Base-by-base conservation (phyloP, 2,888 invertebrate genomes). In the Agriopis aurantiaria region DNA sequence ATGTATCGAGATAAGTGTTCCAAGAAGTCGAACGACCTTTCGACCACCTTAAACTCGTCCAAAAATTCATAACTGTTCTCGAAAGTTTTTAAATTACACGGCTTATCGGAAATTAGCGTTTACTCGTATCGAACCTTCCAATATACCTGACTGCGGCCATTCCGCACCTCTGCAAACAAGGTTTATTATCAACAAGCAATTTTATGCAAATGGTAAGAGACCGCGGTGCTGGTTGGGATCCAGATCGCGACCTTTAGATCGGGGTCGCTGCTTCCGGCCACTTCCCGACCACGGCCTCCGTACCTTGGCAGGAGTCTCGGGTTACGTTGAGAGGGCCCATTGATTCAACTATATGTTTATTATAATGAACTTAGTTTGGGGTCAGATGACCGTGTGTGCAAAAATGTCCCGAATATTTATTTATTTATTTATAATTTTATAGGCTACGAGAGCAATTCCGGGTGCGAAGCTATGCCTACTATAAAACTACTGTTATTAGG, bases 221-320 rank as follows among this genome's bases (percentile, higher is more conserved):
- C 61, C 65, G 62, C 59, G 55, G 72, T 14, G n/a, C 6, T 8
- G n/a, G 57, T 53, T 65, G 61, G 70, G 75, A 75, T 76, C 76
- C 75, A 75, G 75, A 79, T 78, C 79, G 77, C 74, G 87, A 89
- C 88, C 90, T 89, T 89, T 89, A 69, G 75, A 88, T 82, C 75
- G 78, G 79, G 84, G 85, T 76, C 85, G 72, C 61, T 67, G 80
- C 76, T 84, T 85, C 84, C 85, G 83, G 77, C 67, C 78, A 74
- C 73, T 74, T 72, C 76, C 73, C 72, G 48, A 60, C 65, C 69
- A 69, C 69, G 74, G 75, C 80, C 75, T 77, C 74, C 64, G 62
- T 71, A 68, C 74, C 70, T 76, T 68, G 71, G 75, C 69, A 76
- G 70, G 56, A 65, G 63, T 72, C 52, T 75, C 70, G 53, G 61